Evolutionary conservation across 2,113 vertebrate species (phyloP).

Genomic region (Colius striatus): DNA sequence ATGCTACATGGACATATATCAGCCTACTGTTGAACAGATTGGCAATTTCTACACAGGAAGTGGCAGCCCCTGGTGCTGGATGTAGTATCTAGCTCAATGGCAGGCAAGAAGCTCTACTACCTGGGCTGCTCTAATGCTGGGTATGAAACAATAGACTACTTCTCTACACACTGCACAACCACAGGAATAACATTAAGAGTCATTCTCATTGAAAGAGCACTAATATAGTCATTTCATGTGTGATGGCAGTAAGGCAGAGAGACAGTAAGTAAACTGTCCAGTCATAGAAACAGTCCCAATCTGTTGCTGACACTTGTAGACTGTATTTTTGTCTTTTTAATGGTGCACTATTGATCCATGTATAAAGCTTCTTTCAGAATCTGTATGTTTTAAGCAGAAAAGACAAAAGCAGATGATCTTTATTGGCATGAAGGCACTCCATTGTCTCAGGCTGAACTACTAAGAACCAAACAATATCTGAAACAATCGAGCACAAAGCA

Average conservation of each 20-base stretch:
- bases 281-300: not conserved
- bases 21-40: not conserved
- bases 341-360: not conserved
- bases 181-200: not conserved
- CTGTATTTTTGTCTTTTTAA: not conserved
- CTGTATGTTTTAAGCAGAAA: not conserved
- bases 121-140: not conserved
- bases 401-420: not conserved
- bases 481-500: not conserved
- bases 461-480: not conserved
- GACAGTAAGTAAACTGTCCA: not conserved
- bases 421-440: not conserved
- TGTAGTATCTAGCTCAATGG: not conserved
- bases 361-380: not conserved
- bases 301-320: not conserved
- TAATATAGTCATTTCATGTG: not conserved
- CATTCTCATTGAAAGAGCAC: not conserved
- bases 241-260: not conserved
- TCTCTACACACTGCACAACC: not conserved
- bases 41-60: not conserved
- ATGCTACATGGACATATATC: fast-evolving
- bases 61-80: not conserved
- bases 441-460: not conserved
- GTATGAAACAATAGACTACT: not conserved
- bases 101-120: not conserved